These are phyloP conservation scores for Chelonus insularis DNA, from an alignment of 1,140 invertebrate genomes.

Conservation along the genomic window DNA sequence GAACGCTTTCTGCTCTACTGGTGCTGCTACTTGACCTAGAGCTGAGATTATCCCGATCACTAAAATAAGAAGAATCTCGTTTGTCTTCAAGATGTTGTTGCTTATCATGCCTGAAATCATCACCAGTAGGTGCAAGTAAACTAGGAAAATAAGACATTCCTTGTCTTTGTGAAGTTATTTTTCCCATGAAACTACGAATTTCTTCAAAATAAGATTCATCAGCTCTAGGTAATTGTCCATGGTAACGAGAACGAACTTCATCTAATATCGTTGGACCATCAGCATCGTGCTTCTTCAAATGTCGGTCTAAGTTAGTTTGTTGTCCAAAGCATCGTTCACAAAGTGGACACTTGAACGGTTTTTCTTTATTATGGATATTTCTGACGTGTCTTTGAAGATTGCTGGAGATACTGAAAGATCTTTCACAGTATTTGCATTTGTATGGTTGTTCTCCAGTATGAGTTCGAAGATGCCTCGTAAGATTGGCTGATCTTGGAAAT, in stretches of 20 bases:
- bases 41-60: slow-evolving; percentile 63
- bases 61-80: slow-evolving; percentile 63
- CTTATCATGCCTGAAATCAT: slow-evolving; percentile 54
- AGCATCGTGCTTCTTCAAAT: slow-evolving; percentile 97
- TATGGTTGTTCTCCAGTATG: slow-evolving; percentile 99
- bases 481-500: slow-evolving; percentile 97
- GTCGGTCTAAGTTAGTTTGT: slow-evolving; percentile 96
- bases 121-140: slow-evolving; percentile 42
- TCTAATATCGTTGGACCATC: slow-evolving; percentile 77
- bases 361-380: slow-evolving; percentile 99
- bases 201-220: slow-evolving; percentile 92
- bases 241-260: slow-evolving; percentile 60
- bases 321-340: slow-evolving; percentile 95
- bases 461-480: slow-evolving; percentile 94
- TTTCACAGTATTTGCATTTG: slow-evolving; percentile 97
- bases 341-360: slow-evolving; percentile 84
- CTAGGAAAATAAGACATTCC: slow-evolving; percentile 54
- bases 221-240: slow-evolving; percentile 51
- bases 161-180: slow-evolving; percentile 69
- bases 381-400: slow-evolving; percentile 98
- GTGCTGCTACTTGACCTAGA: slow-evolving; percentile 63
- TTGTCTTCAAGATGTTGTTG: slow-evolving; percentile 58
- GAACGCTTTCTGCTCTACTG: slow-evolving; percentile 53
- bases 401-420: slow-evolving; percentile 97
- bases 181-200: slow-evolving; percentile 91